phyloP scores from a whole-genome alignment of 2,888 invertebrate genomes.

The Ichneumoninae sp. region DNA sequence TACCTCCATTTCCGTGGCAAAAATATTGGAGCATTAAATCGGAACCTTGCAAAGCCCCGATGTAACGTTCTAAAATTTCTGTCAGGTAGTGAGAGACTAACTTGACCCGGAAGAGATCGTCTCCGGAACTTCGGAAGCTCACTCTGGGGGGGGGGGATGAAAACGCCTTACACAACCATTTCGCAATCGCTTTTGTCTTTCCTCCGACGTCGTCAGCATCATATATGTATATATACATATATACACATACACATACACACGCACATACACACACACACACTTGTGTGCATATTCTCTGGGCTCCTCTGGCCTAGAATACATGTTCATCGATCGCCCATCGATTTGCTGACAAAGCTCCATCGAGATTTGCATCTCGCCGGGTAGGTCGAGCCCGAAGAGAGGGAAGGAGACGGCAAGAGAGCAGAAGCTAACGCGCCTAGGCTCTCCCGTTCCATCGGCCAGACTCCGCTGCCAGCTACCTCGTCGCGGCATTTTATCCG shows the following conservation, averaged over 20 bases:
- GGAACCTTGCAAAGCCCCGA: too few relatives aligned
- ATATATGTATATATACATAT: slow-evolving; percentile 15
- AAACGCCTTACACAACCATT: slow-evolving; percentile 25
- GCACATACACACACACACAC: neutral
- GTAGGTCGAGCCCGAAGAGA: slow-evolving; percentile 34
- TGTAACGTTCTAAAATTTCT: neutral
- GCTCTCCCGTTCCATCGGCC: slow-evolving; percentile 6
- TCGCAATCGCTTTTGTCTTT: slow-evolving; percentile 52
- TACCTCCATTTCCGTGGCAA: too few relatives aligned
- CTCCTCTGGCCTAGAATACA: slow-evolving; percentile 49
- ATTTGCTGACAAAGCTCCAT: slow-evolving; percentile 68
- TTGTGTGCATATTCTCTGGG: slow-evolving; percentile 59
- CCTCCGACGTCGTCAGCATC: slow-evolving; percentile 56
- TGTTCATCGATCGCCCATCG: slow-evolving; percentile 67
- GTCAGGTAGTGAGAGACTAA: slow-evolving; percentile 12
- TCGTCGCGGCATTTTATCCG: slow-evolving; percentile 64
- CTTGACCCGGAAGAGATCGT: slow-evolving; percentile 4
- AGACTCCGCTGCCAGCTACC: slow-evolving; percentile 44
- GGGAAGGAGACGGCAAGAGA: slow-evolving; percentile 30
- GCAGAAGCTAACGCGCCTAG: slow-evolving; percentile 43
- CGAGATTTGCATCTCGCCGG: slow-evolving; percentile 66
- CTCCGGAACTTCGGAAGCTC: neutral
- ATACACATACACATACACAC: neutral
- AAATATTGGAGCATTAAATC: too few relatives aligned
- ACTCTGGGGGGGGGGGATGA: slow-evolving; percentile 10